A percentile compares a stretch with the other conserved stretches of the same genome.
These are phyloP conservation scores for Gymnorhina tibicen DNA, from an alignment of 2,113 vertebrate genomes.

Conservation along the genomic window DNA sequence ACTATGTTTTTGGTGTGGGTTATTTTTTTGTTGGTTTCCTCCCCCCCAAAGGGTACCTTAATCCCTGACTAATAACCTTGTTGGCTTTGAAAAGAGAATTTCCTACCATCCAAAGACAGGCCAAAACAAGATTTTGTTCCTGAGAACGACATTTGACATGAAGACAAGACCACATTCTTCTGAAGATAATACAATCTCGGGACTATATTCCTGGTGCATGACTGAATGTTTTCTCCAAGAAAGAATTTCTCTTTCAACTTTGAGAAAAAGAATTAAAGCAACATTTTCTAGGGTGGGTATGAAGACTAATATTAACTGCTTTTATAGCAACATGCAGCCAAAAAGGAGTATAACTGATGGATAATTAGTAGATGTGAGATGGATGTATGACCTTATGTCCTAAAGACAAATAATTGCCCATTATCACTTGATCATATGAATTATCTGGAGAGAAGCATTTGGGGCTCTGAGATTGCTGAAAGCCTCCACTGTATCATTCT, in stretches of 20 bases:
- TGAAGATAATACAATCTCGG: neutral
- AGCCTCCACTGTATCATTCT: neutral
- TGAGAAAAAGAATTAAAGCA: neutral
- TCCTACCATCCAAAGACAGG: neutral
- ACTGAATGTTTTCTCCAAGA: neutral
- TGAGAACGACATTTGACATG: neutral
- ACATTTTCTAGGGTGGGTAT: neutral
- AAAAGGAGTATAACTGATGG: neutral
- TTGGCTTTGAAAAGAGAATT: neutral
- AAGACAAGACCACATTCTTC: neutral
- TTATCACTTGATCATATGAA: neutral
- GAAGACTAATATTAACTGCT: neutral
- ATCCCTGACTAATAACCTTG: neutral
- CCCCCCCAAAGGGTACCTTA: neutral
- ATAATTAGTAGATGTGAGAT: neutral
- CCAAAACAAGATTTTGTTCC: neutral
- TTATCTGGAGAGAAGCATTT: neutral
- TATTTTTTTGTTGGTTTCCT: neutral
- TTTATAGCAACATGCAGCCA: neutral
- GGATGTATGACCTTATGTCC: neutral
- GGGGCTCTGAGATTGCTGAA: neutral
- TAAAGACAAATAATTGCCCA: neutral
- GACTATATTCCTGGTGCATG: neutral
- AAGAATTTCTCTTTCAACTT: neutral
- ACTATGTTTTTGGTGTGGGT: neutral